Base-by-base conservation (phyloP, 2,797 vertebrate genomes). In the Nannoperca australis region DNA sequence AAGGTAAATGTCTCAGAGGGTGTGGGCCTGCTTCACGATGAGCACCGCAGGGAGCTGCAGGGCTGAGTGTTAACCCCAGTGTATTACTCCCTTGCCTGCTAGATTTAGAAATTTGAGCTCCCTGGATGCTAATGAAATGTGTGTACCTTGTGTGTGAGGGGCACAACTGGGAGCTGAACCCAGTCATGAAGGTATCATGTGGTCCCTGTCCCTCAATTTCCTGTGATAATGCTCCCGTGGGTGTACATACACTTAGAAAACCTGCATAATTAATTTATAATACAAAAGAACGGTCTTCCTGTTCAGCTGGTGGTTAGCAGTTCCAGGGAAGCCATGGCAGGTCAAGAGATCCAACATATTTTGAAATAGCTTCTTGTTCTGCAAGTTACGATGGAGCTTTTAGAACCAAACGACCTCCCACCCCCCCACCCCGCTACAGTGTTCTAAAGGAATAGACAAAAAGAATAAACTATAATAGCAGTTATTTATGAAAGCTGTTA, bases 101-200 rank as follows among this genome's bases (percentile, higher is more conserved):
- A 78, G 14, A 84, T 85, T 79, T 79, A 53, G 61, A 68, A 36
- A 58, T 44, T 17, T 55, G 0, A 76, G 54, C 18, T 74, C 81
- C 82, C 81, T 7, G 3, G 66, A 3, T 73, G 67, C 45, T 40
- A 6, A 9, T 44, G 15, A 61, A 58, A 59, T 44, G 27, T 40
- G 5, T 54, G n/a, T 18, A 10, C 3, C 58, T 17, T 36, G 22
- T 70, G 38, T 24, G 20, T 24, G 7, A 50, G n/a, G 7, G 14
- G 12, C 68, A 58, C 70, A 0, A 42, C 2, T 56, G 73, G 72
- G 67, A 81, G 13, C 53, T 22, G 22, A 51, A 70, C 12, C 34
- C 34, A 40, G 34, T 5, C 53, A 18, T 15, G 3, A 70, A 56
- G 66, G 45, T 72, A 79, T 56, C 61, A 13, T 42, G 22, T 71